These are phyloP conservation scores for Arrhopalites spinosus DNA, from an alignment of 2,888 invertebrate species.

Conservation along the genomic window DNA sequence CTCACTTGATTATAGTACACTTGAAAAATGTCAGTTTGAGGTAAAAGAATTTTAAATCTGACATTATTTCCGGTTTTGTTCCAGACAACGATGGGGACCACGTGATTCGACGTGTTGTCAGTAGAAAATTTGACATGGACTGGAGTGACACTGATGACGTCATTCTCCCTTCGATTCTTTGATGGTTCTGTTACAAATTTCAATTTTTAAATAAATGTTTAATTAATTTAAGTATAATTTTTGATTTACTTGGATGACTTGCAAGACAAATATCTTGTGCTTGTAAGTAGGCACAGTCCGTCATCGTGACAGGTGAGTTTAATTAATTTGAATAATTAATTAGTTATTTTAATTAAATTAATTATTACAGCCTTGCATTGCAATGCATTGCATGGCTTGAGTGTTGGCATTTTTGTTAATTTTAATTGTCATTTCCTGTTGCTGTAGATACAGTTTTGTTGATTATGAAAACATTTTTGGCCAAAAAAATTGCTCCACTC, in stretches of 20 bases:
- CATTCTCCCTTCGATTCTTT: background rate
- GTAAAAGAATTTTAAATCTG: background rate
- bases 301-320: too few species aligned
- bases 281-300: background rate
- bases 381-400: too few species aligned
- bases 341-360: too few species aligned
- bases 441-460: too few species aligned
- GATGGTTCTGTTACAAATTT: background rate
- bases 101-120: background rate
- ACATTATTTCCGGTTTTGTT: conserved; percentile 25
- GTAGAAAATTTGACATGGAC: conserved; percentile 15
- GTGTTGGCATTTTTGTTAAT: too few species aligned
- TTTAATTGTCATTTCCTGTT: too few species aligned
- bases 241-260: background rate
- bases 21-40: conserved; percentile 21
- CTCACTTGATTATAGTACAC: conserved; percentile 7
- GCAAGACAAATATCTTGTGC: background rate
- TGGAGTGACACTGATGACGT: conserved; percentile 4
- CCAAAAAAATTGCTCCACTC: too few species aligned
- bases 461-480: too few species aligned
- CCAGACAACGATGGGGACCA: background rate
- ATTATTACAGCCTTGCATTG: too few species aligned
- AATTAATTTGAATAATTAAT: too few species aligned
- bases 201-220: background rate
- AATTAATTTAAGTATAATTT: background rate